Evolutionary conservation across 2,888 invertebrate species (phyloP), one percentile per base, ranked within the genome.

Genomic region (Scaptomyza polygonia): DNA sequence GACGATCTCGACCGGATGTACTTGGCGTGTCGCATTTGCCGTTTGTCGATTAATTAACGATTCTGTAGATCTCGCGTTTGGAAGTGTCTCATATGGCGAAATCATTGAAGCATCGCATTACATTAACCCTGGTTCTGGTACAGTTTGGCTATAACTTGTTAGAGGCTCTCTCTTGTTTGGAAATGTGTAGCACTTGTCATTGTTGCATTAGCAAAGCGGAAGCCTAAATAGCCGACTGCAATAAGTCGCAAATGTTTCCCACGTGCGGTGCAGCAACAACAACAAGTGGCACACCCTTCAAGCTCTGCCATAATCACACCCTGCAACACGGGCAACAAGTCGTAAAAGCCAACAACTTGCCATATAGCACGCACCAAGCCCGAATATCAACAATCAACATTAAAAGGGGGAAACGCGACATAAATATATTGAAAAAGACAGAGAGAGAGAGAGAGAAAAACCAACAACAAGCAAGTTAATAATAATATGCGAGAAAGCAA

Each of bases 281-380:
- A 85, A 83, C 86, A 85, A 85, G 82, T 83, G 79, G 77, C 81
- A 66, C 81, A 85, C 79, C 77, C 79, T 77, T 77, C 68, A 43
- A 57, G 53, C 49, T 16, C 16, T 32, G 47, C 32, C 39, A 18
- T 34, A 44, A 54, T 47, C 48, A 61, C 67, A 63, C 63, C 58
- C 69, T 45, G 44, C 30, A 32, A 18, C 30, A 32, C n/a, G 44
- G 39, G 44, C 77, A 53, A 32, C 65, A 62, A 61, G 72, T 73
- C 47, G 57, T 42, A 44, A 57, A 58, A 34, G n/a, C n/a, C n/a
- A n/a, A 12, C 61, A 61, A 63, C 68, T 59, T 47, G 59, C 54
- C 82, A 79, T 71, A 72, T 54, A 82, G 86, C 82, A 83, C 83
- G 79, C 86, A 83, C 86, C 82, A 76, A 67, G 48, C 63, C 43